Evolutionary conservation across 2,888 invertebrate genomes (phyloP), one percentile per base, ranked within the genome.

Genomic region (Macrosiphum euphorbiae): DNA sequence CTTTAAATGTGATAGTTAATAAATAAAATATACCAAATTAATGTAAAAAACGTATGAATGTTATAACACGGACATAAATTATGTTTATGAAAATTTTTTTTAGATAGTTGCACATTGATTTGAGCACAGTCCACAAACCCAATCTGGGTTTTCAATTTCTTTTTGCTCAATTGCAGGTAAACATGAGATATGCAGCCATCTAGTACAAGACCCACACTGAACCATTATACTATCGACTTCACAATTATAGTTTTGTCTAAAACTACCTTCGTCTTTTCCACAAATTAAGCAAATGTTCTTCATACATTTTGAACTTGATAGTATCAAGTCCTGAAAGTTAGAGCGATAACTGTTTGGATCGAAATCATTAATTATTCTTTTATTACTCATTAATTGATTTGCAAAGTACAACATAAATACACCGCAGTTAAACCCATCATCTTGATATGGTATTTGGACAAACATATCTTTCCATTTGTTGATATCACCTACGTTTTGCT

Each of bases 351-450:
- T 61, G 10, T 61, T 61, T 11, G 61, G 61, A 61, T 61, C 13
- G 3, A 61, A 61, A 61, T n/a, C 28, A 61, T 61, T 61, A 13
- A 61, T 61, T 61, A 61, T 61, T 61, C 61, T 61, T 61, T 61
- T 61, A 61, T 61, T 61, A 24, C 84, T 41, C 35, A 41, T 84
- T 84, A 35, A 84, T 41, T 84, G 5, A 84, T 84, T 84, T 84
- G 84, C 84, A 41, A 84, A 90, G n/a, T 61, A 61, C 61, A 61
- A 61, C 61, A 61, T 61, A 61, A 61, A 61, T 61, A 61, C 13
- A n/a, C 28, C 61, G 3, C 61, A 61, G 61, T 61, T 61, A 61
- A 61, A 28, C 61, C n/a, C 28, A 61, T 61, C 61, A 61, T 61
- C 11, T n/a, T 61, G n/a, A 13, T 61, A 61, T 61, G 61, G 61